Conservation (phyloP, 2,888 invertebrate genomes). For the Holacanthella duospinosa region DNA sequence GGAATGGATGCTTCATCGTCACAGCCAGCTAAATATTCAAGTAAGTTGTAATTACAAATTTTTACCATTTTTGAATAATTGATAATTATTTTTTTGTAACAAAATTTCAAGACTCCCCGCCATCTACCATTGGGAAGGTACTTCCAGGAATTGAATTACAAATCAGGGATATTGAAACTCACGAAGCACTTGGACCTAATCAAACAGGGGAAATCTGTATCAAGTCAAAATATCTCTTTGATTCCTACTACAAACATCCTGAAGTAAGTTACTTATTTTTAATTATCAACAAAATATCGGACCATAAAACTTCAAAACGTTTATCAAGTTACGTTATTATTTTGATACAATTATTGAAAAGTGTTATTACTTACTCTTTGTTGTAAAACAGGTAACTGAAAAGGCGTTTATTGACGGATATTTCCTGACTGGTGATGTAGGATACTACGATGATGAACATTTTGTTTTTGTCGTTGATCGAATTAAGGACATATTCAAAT, state of each 20-base stretch:
- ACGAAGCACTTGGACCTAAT: constrained; percentile 39
- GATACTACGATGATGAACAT: constrained; percentile 29
- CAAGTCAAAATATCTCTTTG: constrained; percentile 32
- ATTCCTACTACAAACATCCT: constrained; percentile 23
- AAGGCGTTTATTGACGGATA: constrained; percentile 25
- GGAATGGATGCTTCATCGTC: no score
- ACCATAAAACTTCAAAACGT: no score
- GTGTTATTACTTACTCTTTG: no score
- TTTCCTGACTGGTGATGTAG: constrained; percentile 33
- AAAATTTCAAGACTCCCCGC: constrained; percentile 16
- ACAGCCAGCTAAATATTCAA: constrained; percentile 8
- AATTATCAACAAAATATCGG: no score
- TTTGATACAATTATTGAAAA: no score
- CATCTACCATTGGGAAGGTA: constrained; percentile 25
- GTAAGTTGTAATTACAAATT: neutral
- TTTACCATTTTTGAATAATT: neutral
- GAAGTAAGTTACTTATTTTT: constrained; percentile 23
- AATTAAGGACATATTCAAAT: no score
- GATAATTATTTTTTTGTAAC: neutral
- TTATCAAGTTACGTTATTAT: no score
- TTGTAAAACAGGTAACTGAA: constrained; percentile 24
- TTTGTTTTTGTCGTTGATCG: constrained; percentile 31
- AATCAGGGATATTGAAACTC: constrained; percentile 36
- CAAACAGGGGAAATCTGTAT: constrained; percentile 45
- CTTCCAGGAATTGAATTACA: constrained; percentile 39